A percentile compares a stretch with the other conserved stretches of the same genome.
phyloP scores from a whole-genome alignment of 2,888 invertebrate species.

The Formica aserva region DNA sequence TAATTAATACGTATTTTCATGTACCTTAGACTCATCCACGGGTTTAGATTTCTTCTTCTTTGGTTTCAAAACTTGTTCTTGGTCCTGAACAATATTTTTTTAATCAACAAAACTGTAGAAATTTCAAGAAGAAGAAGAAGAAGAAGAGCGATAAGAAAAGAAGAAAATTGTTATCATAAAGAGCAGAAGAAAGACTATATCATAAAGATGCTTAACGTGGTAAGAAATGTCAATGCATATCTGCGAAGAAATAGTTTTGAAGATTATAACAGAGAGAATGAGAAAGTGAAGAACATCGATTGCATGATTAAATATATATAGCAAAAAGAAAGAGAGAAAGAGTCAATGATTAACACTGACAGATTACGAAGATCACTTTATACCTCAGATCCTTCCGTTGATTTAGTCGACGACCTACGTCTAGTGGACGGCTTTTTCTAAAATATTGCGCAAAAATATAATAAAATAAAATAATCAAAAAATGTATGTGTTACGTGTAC shows the following conservation, averaged over 20 bases:
- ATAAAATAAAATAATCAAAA: slow-evolving; percentile 21
- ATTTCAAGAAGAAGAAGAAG: slow-evolving; percentile 45
- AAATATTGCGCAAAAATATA: slow-evolving; percentile 46
- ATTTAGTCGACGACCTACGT: slow-evolving; percentile 67
- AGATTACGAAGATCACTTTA: slow-evolving; percentile 44
- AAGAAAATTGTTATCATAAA: slow-evolving; percentile 15
- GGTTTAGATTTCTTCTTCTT: slow-evolving; percentile 50
- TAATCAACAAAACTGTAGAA: slow-evolving; percentile 17
- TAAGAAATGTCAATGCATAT: background rate
- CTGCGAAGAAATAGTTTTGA: slow-evolving; percentile 27
- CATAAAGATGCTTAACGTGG: background rate
- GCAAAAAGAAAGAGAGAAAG: background rate
- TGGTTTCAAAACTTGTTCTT: slow-evolving; percentile 59
- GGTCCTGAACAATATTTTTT: slow-evolving; percentile 65
- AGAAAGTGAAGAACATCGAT: background rate
- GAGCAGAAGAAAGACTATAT: background rate
- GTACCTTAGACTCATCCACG: slow-evolving; percentile 60
- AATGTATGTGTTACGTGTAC: background rate
- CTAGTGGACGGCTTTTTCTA: slow-evolving; percentile 64
- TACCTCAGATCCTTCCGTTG: slow-evolving; percentile 65
- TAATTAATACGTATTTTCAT: slow-evolving; percentile 16
- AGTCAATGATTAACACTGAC: slow-evolving; percentile 38
- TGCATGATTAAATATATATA: background rate
- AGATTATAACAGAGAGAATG: slow-evolving; percentile 2
- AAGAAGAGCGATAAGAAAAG: slow-evolving; percentile 39